A percentile compares a stretch with the other conserved stretches of the same genome.
Evolutionary conservation across 2,113 vertebrate species (phyloP).

Genomic region (Megaleporinus macrocephalus): DNA sequence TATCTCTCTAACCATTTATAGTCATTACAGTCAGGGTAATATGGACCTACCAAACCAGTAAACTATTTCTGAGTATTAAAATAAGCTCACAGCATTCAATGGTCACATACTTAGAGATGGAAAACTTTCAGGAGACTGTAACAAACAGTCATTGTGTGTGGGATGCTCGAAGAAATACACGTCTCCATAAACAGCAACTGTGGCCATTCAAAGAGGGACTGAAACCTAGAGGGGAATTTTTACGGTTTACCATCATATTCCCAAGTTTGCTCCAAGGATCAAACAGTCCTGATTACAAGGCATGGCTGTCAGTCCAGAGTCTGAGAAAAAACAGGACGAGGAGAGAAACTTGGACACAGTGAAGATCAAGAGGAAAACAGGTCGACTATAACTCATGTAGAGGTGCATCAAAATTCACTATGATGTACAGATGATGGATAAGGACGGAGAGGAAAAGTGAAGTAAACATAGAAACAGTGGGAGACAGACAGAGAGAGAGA

Average conservation of each 20-base stretch:
- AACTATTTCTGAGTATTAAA: background rate
- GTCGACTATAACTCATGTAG: background rate
- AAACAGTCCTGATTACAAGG: background rate
- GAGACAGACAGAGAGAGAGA: too few species aligned
- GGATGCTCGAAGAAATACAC: background rate
- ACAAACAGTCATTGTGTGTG: constrained; percentile 1
- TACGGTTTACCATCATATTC: background rate
- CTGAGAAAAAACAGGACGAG: background rate
- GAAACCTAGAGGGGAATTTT: constrained; percentile 5
- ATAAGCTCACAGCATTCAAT: background rate
- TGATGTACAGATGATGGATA: background rate
- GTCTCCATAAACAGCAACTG: background rate
- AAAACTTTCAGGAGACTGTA: background rate
- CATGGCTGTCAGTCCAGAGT: background rate
- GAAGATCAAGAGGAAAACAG: background rate
- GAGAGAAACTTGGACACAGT: background rate
- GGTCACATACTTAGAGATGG: background rate
- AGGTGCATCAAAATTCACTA: background rate
- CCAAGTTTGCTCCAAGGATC: background rate
- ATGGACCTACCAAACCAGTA: background rate
- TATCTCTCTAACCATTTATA: background rate
- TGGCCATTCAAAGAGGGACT: background rate
- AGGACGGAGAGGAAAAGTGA: background rate
- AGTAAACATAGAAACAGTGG: background rate
- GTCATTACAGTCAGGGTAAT: background rate